Evolutionary conservation across 1,140 invertebrate genomes (phyloP), one percentile per base, ranked within the genome.

Genomic region (Drosophila nannoptera): DNA sequence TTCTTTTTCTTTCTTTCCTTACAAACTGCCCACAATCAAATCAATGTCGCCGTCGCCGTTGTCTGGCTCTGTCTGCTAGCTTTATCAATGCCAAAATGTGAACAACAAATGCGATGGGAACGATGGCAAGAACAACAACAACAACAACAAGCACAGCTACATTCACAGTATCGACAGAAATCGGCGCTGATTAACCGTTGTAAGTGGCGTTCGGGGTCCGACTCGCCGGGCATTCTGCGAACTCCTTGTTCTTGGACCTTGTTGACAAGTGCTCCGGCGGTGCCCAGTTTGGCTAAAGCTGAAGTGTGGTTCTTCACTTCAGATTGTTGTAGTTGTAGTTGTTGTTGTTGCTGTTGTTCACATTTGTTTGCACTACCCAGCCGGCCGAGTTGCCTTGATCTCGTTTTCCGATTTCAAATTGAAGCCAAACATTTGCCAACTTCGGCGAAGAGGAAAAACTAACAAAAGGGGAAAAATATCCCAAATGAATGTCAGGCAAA

Each of bases 1-100:
- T 84, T 84, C 81, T 84, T 84, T 84, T 84, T 84, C 81, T 77
- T 84, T 84, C 22, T 22, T 22, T 84, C 81, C 77, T 84, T 84
- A 84, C 81, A 84, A 75, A 83, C 78, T 69, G 60, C 46, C 64
- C 69, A 67, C 61, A 61, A 31, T 56, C 66, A 66, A 64, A 75
- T 69, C 66, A 64, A 59, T 63, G 45, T 58, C 42, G 33, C 38
- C 60, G 73, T 61, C 50, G 45, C 45, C 48, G 48, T 68, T 60
- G 59, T 72, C 60, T 60, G 64, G 62, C 62, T 56, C 43, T 38
- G 59, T 73, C 66, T 70, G 62, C 48, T 48, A 63, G 59, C 80
- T 64, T 78, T 83, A 83, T 83, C 78, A 83, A 83, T 83, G 78
- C 78, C 78, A 83, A 83, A 83, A 75, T 75, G 22, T 49, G 32